Evolutionary conservation across 2,113 vertebrate species (phyloP).

Genomic region (Helogale parvula): DNA sequence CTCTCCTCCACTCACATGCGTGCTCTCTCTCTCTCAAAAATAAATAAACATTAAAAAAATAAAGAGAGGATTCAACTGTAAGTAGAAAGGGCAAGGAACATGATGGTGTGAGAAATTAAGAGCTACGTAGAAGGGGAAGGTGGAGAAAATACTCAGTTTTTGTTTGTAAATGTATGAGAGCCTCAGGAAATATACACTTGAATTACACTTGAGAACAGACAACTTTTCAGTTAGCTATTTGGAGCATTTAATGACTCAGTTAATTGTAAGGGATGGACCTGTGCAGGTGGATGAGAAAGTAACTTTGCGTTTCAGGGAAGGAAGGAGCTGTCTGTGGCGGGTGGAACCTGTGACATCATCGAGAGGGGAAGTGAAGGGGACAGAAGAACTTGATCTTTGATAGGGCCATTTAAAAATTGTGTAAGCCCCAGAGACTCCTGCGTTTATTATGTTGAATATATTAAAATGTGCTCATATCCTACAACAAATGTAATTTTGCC

Average conservation of each 20-base stretch:
- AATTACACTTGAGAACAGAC: neutral
- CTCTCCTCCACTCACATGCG: too few species aligned
- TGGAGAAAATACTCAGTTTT: neutral
- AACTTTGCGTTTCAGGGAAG: neutral
- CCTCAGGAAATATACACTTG: neutral
- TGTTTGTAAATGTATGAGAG: neutral
- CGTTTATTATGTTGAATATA: neutral
- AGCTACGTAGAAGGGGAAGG: neutral
- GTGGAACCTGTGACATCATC: neutral
- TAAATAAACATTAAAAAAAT: neutral
- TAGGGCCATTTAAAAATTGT: neutral
- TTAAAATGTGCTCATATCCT: neutral
- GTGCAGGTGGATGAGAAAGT: neutral
- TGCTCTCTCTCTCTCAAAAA: neutral
- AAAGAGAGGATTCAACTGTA: neutral
- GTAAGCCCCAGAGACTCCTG: neutral
- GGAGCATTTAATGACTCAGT: neutral
- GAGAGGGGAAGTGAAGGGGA: neutral
- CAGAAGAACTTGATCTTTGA: neutral
- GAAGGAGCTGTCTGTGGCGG: neutral
- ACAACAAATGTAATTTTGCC: conserved; percentile 27
- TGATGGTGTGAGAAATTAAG: neutral
- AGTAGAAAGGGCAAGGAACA: neutral
- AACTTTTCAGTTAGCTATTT: neutral
- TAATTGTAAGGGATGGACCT: neutral